Evolutionary conservation across 2,888 invertebrate species (phyloP).

Genomic region (Calameuta pallipes): DNA sequence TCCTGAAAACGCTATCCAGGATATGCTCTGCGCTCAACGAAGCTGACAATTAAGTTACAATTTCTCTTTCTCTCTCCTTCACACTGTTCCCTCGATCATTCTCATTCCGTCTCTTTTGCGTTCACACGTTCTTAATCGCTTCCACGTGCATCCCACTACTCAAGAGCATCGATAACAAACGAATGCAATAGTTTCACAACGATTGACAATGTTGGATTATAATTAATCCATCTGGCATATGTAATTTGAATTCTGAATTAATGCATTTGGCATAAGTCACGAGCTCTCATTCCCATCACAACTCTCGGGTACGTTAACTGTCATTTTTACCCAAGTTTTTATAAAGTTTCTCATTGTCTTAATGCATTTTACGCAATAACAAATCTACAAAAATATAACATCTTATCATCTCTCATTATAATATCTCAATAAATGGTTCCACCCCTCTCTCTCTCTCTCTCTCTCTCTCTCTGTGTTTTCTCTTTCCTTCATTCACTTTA

Average conservation of each 20-base stretch:
- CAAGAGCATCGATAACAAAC: neutral
- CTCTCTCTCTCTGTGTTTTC: neutral
- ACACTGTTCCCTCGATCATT: neutral
- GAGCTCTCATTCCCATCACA: conserved; percentile 17
- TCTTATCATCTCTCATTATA: conserved; percentile 56
- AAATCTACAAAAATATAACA: conserved; percentile 67
- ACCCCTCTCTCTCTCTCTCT: conserved; percentile 32
- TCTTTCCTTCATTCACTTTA: conserved; percentile 13
- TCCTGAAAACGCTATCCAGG: neutral
- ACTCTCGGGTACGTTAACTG: conserved; percentile 32
- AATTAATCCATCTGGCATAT: neutral
- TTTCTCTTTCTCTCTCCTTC: conserved; percentile 1
- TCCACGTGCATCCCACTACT: neutral
- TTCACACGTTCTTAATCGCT: neutral
- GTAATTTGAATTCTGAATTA: neutral
- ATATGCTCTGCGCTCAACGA: neutral
- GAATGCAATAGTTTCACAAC: neutral
- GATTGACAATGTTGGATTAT: neutral
- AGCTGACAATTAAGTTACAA: conserved; percentile 15
- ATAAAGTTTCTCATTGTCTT: conserved; percentile 62
- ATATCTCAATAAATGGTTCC: conserved; percentile 56
- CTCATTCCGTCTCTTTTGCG: neutral
- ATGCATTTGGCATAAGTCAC: conserved; percentile 3
- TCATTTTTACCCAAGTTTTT: conserved; percentile 44
- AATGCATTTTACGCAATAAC: conserved; percentile 64